Evolutionary conservation across 1,140 invertebrate species (phyloP).

Genomic region (Bombus balteatus): DNA sequence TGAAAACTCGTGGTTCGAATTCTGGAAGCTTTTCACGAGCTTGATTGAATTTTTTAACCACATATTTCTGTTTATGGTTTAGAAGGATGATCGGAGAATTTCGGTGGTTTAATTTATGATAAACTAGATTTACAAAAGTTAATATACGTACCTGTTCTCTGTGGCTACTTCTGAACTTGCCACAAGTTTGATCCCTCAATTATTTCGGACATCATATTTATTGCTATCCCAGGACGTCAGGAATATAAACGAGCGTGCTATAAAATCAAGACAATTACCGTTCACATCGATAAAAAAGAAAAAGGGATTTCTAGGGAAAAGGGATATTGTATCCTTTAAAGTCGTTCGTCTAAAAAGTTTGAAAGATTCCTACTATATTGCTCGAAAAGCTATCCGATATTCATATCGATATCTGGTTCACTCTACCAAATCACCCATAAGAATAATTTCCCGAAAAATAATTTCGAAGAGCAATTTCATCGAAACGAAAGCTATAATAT

Average conservation of each 20-base stretch:
- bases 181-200: background rate
- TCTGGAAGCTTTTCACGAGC: too few species aligned
- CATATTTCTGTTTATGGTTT: background rate
- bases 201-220: background rate
- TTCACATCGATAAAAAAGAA: background rate
- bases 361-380: background rate
- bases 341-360: constrained; percentile 7
- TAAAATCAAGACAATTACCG: constrained; percentile 22
- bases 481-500: background rate
- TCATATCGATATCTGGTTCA: background rate
- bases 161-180: background rate
- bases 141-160: background rate
- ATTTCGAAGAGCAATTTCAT: background rate
- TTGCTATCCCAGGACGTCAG: background rate
- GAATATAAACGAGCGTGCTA: background rate
- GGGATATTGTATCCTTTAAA: background rate
- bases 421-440: too few species aligned
- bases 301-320: background rate
- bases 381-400: background rate
- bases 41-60: too few species aligned
- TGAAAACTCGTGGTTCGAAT: background rate
- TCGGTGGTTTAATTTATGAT: background rate
- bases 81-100: background rate
- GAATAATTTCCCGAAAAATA: background rate
- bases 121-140: background rate